Base-by-base conservation (phyloP, 2,113 vertebrate species). In the Vulpes ferrilata region DNA sequence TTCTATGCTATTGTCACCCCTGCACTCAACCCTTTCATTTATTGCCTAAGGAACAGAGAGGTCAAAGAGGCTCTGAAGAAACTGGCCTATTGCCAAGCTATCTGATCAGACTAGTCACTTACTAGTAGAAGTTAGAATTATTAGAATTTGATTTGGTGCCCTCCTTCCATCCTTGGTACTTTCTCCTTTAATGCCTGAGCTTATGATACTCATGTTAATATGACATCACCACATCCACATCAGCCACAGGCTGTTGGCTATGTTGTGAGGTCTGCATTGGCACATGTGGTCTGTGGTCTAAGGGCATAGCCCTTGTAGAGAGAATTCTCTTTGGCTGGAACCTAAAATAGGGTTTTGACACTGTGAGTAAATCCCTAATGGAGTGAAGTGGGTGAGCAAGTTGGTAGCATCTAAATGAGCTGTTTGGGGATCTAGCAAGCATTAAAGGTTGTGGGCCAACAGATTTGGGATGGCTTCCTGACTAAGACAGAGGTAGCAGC, bases 21-120 rank as follows among this genome's bases (percentile, higher is more conserved):
- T 13, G 97, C 98, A 23, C 85, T 98, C 35, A 98, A 98, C 78
- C 98, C 98, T 92, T 98, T 98, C 84, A 98, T 98, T 67, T 98
- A 98, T 19, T 98, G 98, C 67, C 96, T 98, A 13, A 97, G 98
- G 80, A 98, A 98, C 79, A 95, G 96, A 90, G 98, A 98, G 65
- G 96, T 98, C 76, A 98, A 98, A 73, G 93, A 97, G 69, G 95
- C 97, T 35, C 78, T 98, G 96, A 96, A 95, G 78, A 98, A 98
- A 64, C 23, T 98, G 16, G 12, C 76, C 53, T 65, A n/a, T 15
- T 93, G 93, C 62, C 90, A 89, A 65, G 30, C 85, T 20, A 16
- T 6, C 20, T 1, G 7, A 25, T 73, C 91, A 32, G 82, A 89
- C 27, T 96, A 90, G 55, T 35, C 27, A 60, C 8, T 80, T 17